A percentile compares a stretch with the other conserved stretches of the same genome.
phyloP scores from a whole-genome alignment of 2,797 vertebrate species.

The Picus viridis region DNA sequence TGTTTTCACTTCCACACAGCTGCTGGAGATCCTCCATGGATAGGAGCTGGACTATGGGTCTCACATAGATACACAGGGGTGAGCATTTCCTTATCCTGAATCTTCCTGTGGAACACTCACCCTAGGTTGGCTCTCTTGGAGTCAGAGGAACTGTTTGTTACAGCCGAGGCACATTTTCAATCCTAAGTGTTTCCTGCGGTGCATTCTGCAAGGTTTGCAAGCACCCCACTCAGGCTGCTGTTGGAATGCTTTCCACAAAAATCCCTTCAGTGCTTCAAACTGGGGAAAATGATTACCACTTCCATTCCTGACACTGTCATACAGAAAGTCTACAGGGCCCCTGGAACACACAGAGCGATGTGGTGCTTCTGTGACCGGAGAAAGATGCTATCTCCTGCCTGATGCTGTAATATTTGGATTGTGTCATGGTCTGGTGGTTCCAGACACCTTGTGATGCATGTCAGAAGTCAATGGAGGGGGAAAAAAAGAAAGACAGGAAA shows the following conservation, averaged over 20 bases:
- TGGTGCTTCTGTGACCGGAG: background rate
- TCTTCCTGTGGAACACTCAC: background rate
- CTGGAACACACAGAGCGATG: background rate
- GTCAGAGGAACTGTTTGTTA: background rate
- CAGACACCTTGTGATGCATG: conserved; percentile 14
- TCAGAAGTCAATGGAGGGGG: background rate
- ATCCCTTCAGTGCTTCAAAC: background rate
- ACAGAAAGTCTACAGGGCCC: background rate
- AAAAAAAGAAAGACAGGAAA: background rate
- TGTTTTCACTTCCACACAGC: background rate
- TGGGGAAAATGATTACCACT: background rate
- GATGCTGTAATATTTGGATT: background rate
- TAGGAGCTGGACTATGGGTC: background rate
- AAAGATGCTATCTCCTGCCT: background rate
- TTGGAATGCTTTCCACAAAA: background rate
- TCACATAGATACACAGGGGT: background rate
- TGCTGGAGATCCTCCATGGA: fast-evolving
- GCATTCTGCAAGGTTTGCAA: background rate
- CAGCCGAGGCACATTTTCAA: background rate
- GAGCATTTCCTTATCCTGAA: background rate
- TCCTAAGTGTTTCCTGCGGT: background rate
- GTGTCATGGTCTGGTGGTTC: background rate
- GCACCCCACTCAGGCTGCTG: background rate
- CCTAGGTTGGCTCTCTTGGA: background rate
- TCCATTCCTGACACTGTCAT: background rate